A percentile compares a stretch with the other conserved stretches of the same genome.
phyloP scores from a whole-genome alignment of 2,888 invertebrate species.

The Dendrolimus houi region DNA sequence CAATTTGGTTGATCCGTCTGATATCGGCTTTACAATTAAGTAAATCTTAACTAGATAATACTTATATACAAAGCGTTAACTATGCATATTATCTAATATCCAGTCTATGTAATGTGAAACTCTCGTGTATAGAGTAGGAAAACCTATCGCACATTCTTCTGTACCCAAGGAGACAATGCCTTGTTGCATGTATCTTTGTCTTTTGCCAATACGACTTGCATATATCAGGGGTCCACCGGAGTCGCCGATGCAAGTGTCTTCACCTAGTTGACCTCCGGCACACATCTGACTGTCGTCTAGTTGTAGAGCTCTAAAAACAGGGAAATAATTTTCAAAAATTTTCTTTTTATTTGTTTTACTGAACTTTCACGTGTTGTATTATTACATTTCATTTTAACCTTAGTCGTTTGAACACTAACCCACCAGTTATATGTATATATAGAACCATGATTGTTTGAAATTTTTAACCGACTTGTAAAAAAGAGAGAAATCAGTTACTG shows the following conservation, averaged over 20 bases:
- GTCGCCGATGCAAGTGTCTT: slow-evolving; percentile 81
- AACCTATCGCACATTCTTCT: slow-evolving; percentile 63
- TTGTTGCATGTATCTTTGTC: slow-evolving; percentile 73
- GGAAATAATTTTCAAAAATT: too few species aligned
- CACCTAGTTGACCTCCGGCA: slow-evolving; percentile 66
- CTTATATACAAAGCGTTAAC: slow-evolving; percentile 9
- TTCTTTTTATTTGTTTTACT: too few species aligned
- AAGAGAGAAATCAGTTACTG: too few species aligned
- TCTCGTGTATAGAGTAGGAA: slow-evolving; percentile 78
- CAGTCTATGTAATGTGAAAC: slow-evolving; percentile 73
- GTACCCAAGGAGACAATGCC: slow-evolving; percentile 78
- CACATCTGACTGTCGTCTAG: slow-evolving; percentile 70
- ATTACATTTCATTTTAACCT: too few species aligned
- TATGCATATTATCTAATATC: slow-evolving; percentile 71
- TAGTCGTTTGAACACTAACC: too few species aligned
- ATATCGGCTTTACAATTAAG: too few species aligned
- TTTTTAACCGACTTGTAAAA: too few species aligned
- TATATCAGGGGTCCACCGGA: slow-evolving; percentile 81
- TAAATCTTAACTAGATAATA: too few species aligned
- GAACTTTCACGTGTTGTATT: too few species aligned
- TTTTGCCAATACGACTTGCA: slow-evolving; percentile 33
- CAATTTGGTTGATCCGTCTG: too few species aligned
- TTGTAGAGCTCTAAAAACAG: neutral
- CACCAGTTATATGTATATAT: too few species aligned
- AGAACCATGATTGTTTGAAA: too few species aligned